phyloP scores from a whole-genome alignment of 2,797 vertebrate genomes.

The Choloepus didactylus region DNA sequence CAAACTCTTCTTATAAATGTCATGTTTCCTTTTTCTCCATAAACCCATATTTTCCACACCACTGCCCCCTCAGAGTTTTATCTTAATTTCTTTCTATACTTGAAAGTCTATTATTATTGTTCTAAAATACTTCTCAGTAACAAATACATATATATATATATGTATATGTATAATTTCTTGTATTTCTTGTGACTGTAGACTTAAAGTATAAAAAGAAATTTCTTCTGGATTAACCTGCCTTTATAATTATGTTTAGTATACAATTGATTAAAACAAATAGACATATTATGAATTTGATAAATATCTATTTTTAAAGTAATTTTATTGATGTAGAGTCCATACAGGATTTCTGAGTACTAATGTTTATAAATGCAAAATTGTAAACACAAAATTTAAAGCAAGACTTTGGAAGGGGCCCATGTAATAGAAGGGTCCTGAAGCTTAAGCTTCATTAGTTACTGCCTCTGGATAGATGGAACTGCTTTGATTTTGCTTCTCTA shows the following conservation, averaged over 20 bases:
- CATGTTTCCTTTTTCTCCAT: neutral
- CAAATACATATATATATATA: neutral
- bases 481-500: neutral
- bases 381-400: neutral
- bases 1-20: neutral
- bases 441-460: neutral
- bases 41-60: neutral
- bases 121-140: constrained; percentile 27
- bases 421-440: neutral
- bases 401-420: neutral
- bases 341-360: neutral
- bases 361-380: neutral
- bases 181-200: neutral
- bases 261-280: neutral
- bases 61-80: neutral
- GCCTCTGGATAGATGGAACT: neutral
- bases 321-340: neutral
- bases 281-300: neutral
- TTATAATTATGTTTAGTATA: constrained; percentile 45
- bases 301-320: neutral
- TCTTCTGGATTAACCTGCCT: neutral
- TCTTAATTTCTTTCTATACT: neutral
- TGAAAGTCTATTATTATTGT: neutral
- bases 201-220: constrained; percentile 39
- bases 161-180: neutral